Evolutionary conservation across 1,140 invertebrate species (phyloP).

Genomic region (Holcopasites calliopsidis): DNA sequence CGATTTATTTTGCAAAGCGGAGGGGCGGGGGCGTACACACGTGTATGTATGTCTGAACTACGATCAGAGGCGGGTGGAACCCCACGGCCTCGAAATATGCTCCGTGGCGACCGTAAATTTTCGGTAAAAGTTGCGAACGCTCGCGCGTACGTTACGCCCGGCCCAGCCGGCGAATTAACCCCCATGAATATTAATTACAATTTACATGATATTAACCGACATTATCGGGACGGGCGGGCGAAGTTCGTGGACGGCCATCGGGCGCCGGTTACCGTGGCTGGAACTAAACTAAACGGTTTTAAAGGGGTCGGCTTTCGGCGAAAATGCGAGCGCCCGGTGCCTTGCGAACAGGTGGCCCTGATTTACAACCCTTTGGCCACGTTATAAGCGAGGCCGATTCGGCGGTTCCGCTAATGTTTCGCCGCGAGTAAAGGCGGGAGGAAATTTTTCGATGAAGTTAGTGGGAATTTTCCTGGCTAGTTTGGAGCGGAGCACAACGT

Average conservation of each 20-base stretch:
- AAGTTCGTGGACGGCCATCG: slow-evolving; percentile 69
- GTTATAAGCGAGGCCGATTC: not conserved
- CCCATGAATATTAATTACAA: slow-evolving; percentile 78
- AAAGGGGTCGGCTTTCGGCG: slow-evolving; percentile 1
- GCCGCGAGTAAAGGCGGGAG: not conserved
- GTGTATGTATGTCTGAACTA: too few species aligned
- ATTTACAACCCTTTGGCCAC: slow-evolving; percentile 39
- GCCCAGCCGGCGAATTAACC: slow-evolving; percentile 64
- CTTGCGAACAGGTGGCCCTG: slow-evolving; percentile 55
- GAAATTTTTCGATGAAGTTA: not conserved
- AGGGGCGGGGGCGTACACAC: slow-evolving; percentile 14
- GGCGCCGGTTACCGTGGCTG: slow-evolving; percentile 46
- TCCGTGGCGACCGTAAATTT: slow-evolving; percentile 71
- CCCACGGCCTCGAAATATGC: slow-evolving; percentile 66
- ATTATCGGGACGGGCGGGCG: slow-evolving; percentile 75
- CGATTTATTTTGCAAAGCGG: slow-evolving; percentile 46
- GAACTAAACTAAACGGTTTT: slow-evolving; percentile 41
- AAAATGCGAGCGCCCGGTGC: slow-evolving; percentile 24
- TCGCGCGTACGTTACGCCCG: slow-evolving; percentile 17
- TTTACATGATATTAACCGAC: slow-evolving; percentile 78
- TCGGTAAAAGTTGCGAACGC: slow-evolving; percentile 65
- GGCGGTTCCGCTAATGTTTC: slow-evolving; percentile 3
- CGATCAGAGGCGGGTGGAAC: slow-evolving; percentile 20
- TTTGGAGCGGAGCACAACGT: too few species aligned
- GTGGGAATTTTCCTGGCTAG: too few species aligned